Conservation (phyloP, 2,113 vertebrate species). For the Indicator indicator region DNA sequence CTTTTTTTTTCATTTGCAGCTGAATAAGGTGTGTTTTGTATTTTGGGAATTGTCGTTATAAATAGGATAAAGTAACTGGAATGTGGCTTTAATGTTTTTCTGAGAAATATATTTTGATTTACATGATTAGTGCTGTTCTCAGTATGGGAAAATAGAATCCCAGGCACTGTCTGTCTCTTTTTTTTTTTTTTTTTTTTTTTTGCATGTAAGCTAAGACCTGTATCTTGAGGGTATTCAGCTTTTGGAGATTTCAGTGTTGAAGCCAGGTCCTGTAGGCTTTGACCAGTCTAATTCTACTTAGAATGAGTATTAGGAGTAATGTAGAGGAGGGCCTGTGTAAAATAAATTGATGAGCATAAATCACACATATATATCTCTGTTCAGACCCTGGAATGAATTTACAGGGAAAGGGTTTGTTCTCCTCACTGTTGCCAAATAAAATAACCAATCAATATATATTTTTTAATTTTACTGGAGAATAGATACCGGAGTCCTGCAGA, state of each 20-base stretch:
- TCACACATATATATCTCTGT: accelerated
- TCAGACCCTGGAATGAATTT: background rate
- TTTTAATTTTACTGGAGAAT: background rate
- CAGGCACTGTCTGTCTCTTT: background rate
- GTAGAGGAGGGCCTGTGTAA: background rate
- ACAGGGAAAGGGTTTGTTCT: background rate
- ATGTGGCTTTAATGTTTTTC: background rate
- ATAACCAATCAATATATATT: background rate
- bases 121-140: background rate
- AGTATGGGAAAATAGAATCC: background rate
- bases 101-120: background rate
- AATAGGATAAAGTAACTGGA: conserved; percentile 23
- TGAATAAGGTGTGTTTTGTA: conserved; percentile 33
- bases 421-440: background rate
- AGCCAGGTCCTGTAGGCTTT: background rate
- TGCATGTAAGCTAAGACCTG: background rate
- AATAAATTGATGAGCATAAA: background rate
- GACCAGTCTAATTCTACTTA: background rate
- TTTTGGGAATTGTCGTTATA: conserved; percentile 30
- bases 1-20: background rate
- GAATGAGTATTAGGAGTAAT: background rate
- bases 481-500: background rate
- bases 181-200: background rate
- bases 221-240: background rate
- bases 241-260: background rate